Percentiles rank a stretch among this genome's conserved stretches.
Evolutionary conservation across 2,797 vertebrate species (phyloP).

Genomic region (Mus spretus): DNA sequence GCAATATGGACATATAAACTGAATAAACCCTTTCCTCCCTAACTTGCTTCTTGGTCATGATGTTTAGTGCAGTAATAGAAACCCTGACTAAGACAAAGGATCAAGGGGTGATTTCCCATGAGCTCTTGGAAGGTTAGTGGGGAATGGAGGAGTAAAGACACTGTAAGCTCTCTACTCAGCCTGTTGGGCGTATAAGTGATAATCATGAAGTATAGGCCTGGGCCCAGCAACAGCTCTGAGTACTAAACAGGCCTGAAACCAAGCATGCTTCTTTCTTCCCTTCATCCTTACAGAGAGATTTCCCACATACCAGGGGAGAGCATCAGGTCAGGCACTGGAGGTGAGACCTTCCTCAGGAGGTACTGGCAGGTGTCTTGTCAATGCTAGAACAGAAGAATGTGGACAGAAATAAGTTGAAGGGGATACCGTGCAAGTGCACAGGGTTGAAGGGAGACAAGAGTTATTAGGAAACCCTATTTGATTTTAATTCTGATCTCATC

Average conservation of each 20-base stretch:
- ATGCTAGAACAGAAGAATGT: not conserved
- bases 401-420: not conserved
- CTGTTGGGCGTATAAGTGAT: not conserved
- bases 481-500: not conserved
- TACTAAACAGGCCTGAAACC: not conserved
- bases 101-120: not conserved
- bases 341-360: not conserved
- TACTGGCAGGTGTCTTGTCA: not conserved
- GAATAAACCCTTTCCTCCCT: no score
- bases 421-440: not conserved
- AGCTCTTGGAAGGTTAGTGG: not conserved
- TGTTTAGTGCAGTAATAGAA: no score
- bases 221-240: not conserved
- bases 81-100: no score
- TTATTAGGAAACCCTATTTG: not conserved
- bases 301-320: not conserved
- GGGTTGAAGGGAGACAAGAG: not conserved
- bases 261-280: not conserved
- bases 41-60: no score
- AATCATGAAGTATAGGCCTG: not conserved
- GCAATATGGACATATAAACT: no score
- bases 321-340: not conserved
- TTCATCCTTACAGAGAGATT: not conserved
- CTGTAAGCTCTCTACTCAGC: not conserved
- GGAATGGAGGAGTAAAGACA: not conserved